These are phyloP conservation scores for Pristionchus arcanus DNA, from an alignment of 2,888 invertebrate genomes.

Conservation along the genomic window DNA sequence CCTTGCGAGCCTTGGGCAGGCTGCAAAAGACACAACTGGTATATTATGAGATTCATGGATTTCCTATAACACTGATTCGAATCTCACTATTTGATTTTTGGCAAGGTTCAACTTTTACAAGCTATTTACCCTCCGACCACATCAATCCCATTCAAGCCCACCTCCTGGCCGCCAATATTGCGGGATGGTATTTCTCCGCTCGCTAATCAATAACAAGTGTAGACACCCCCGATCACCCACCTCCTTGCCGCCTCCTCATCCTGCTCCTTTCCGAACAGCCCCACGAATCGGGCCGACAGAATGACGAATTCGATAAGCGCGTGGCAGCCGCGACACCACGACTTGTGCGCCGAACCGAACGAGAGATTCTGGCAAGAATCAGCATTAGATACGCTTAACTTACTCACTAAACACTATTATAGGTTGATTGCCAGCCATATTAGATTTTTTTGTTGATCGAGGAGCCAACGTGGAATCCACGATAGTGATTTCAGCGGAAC, in stretches of 20 bases:
- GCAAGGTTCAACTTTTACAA: too few relatives aligned
- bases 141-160: too few relatives aligned
- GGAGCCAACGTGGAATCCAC: neutral
- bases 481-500: too few relatives aligned
- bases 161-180: too few relatives aligned
- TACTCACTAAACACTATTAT: neutral
- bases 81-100: too few relatives aligned
- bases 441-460: neutral
- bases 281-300: constrained; percentile 72
- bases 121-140: too few relatives aligned
- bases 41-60: neutral
- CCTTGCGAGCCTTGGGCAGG: neutral
- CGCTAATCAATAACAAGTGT: neutral
- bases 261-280: constrained; percentile 53
- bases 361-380: constrained; percentile 77
- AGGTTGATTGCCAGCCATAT: neutral
- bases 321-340: constrained; percentile 80
- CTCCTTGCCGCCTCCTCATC: constrained; percentile 43
- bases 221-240: neutral
- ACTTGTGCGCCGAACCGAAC: constrained; percentile 78
- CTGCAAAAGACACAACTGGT: neutral
- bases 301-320: constrained; percentile 79
- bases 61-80: neutral
- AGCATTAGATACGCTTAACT: too few relatives aligned
- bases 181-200: too few relatives aligned